Conservation (phyloP, 2,797 vertebrate genomes). For the Yasuhikotakia modesta region DNA sequence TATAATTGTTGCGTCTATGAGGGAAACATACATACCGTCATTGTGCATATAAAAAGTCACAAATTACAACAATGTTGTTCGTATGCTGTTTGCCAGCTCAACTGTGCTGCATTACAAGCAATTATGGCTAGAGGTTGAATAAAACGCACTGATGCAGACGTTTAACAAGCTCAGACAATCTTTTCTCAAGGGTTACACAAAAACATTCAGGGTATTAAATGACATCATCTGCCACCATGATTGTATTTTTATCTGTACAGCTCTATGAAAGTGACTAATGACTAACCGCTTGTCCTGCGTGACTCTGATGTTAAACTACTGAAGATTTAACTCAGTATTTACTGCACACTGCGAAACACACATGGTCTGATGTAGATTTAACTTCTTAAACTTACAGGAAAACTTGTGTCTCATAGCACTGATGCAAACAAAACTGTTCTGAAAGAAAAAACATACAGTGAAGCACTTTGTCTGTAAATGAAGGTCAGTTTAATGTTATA, state of each 20-base stretch:
- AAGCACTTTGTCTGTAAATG: too few species aligned
- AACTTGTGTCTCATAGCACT: constrained; percentile 4
- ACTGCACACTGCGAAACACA: background rate
- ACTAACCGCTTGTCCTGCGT: background rate
- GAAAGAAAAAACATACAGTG: constrained; percentile 21
- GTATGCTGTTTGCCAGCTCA: constrained; percentile 70
- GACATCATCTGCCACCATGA: constrained; percentile 65
- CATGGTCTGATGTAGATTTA: constrained; percentile 4
- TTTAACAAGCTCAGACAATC: constrained; percentile 72
- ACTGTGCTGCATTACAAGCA: constrained; percentile 72
- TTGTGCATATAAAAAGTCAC: constrained; percentile 70
- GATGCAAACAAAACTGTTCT: background rate
- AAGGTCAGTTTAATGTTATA: too few species aligned
- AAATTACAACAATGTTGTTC: constrained; percentile 70
- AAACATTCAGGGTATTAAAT: constrained; percentile 62
- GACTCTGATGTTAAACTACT: constrained; percentile 2
- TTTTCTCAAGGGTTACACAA: constrained; percentile 65
- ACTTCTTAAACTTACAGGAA: constrained; percentile 4
- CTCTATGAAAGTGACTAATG: background rate
- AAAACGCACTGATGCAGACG: constrained; percentile 77
- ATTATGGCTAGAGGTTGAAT: constrained; percentile 74
- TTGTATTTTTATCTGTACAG: constrained; percentile 36
- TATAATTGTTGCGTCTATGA: background rate
- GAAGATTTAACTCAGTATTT: too few species aligned
- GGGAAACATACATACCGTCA: constrained; percentile 34